A percentile compares a stretch with the other conserved stretches of the same genome.
Conservation (phyloP, 2,113 vertebrate species). For the Morphnarchus princeps region DNA sequence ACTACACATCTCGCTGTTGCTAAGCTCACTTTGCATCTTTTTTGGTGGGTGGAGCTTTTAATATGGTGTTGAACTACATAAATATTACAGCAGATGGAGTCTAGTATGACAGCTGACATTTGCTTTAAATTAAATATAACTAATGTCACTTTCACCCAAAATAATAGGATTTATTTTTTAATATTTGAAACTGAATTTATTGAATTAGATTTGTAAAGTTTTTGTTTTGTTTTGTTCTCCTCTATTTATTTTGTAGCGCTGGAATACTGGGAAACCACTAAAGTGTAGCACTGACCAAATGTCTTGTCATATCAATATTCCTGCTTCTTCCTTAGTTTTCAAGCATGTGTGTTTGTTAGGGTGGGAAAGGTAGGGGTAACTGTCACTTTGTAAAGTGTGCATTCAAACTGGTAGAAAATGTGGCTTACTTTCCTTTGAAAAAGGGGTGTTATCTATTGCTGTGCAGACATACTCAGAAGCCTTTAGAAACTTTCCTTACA, state of each 20-base stretch:
- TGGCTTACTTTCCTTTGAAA: conserved; percentile 70
- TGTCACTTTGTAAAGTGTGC: conserved; percentile 36
- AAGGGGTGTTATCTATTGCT: conserved; percentile 75
- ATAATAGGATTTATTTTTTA: not conserved
- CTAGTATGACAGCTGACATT: conserved; percentile 76
- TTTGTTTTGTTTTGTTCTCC: conserved; percentile 31
- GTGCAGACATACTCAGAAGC: conserved; percentile 68
- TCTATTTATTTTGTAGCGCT: conserved; percentile 51
- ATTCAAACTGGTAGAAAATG: conserved; percentile 45
- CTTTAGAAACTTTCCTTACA: not conserved
- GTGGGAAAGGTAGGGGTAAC: conserved; percentile 44
- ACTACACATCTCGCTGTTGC: conserved; percentile 74
- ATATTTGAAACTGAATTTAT: not conserved
- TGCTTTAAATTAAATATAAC: conserved; percentile 35
- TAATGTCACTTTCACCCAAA: conserved; percentile 42
- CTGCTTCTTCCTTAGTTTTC: conserved; percentile 70
- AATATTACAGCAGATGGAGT: conserved; percentile 64
- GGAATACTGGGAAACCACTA: conserved; percentile 49
- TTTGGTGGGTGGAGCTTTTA: conserved; percentile 67
- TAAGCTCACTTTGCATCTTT: conserved; percentile 72
- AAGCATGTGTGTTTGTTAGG: conserved; percentile 70
- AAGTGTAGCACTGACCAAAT: conserved; percentile 20
- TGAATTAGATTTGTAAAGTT: not conserved
- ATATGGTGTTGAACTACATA: conserved; percentile 42
- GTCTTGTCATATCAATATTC: conserved; percentile 56